Percentiles rank a stretch among this genome's conserved stretches.
phyloP scores from a whole-genome alignment of 2,113 vertebrate genomes.

The Anolis sagrei region DNA sequence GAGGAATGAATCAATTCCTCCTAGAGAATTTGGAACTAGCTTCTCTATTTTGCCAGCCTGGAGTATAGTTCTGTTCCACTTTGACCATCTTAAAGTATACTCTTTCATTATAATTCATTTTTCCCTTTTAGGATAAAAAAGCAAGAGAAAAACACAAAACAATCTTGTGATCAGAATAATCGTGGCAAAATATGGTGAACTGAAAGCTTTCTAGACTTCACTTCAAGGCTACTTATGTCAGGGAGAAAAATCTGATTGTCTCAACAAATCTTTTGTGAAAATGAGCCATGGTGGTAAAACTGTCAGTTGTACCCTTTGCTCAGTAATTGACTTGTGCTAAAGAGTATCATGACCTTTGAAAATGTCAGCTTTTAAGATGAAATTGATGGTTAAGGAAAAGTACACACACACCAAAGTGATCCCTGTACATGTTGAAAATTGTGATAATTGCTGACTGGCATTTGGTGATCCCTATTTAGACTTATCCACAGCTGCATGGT shows the following conservation, averaged over 20 bases:
- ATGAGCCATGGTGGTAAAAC: slow-evolving; percentile 66
- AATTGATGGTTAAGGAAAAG: slow-evolving; percentile 39
- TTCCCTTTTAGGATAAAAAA: too few relatives aligned
- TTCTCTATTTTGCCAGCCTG: background rate
- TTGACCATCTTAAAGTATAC: background rate
- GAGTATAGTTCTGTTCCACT: background rate
- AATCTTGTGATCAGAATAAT: background rate
- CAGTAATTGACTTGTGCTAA: slow-evolving; percentile 70
- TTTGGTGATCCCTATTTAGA: too few relatives aligned
- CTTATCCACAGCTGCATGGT: too few relatives aligned
- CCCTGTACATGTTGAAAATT: slow-evolving; percentile 46
- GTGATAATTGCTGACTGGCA: slow-evolving; percentile 56
- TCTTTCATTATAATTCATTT: background rate
- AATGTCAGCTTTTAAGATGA: slow-evolving; percentile 71
- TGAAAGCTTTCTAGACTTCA: background rate
- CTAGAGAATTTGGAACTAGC: background rate
- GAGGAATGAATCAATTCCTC: too few relatives aligned
- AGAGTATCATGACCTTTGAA: slow-evolving; percentile 75
- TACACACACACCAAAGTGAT: slow-evolving; percentile 9
- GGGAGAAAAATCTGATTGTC: slow-evolving; percentile 39
- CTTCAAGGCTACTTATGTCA: background rate
- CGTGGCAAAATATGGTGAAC: background rate
- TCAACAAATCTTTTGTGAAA: slow-evolving; percentile 55
- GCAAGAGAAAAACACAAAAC: background rate
- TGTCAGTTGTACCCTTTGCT: slow-evolving; percentile 68